These are phyloP conservation scores for Conger conger DNA, from an alignment of 2,113 vertebrate genomes.

Conservation along the genomic window DNA sequence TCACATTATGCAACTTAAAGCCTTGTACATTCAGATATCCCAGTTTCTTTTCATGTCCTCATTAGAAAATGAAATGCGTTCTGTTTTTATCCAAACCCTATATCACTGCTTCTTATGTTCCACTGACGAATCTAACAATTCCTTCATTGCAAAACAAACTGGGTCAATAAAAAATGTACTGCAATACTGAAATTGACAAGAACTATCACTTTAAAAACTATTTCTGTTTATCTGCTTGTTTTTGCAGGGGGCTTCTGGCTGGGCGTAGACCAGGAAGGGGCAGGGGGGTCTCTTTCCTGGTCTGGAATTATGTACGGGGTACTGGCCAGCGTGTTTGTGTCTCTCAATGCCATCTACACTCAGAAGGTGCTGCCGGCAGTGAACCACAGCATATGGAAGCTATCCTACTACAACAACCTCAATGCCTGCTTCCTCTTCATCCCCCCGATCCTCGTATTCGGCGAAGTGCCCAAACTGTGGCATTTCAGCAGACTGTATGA, in stretches of 20 bases:
- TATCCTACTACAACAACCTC: slow-evolving; percentile 93
- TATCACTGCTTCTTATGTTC: no score
- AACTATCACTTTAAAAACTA: no score
- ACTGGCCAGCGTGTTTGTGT: slow-evolving; percentile 86
- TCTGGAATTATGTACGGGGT: slow-evolving; percentile 83
- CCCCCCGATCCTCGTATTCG: slow-evolving; percentile 77
- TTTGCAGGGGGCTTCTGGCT: slow-evolving; percentile 94
- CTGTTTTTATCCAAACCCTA: no score
- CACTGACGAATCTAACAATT: no score
- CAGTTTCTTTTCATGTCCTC: no score
- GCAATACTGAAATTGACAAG: no score
- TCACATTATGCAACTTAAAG: no score
- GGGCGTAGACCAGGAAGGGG: slow-evolving; percentile 90
- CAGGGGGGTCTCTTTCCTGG: slow-evolving; percentile 86
- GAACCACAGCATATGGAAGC: slow-evolving; percentile 91
- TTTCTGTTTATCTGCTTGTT: neutral
- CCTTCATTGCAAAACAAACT: no score
- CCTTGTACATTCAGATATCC: no score
- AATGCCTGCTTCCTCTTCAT: slow-evolving; percentile 89
- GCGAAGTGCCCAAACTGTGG: slow-evolving; percentile 71
- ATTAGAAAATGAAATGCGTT: no score
- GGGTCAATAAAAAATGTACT: no score
- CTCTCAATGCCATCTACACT: slow-evolving; percentile 92
- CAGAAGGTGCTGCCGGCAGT: slow-evolving; percentile 92
- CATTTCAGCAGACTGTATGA: slow-evolving; percentile 69